Conservation (phyloP, 2,888 invertebrate species). For the Allophyes oxyacanthae region DNA sequence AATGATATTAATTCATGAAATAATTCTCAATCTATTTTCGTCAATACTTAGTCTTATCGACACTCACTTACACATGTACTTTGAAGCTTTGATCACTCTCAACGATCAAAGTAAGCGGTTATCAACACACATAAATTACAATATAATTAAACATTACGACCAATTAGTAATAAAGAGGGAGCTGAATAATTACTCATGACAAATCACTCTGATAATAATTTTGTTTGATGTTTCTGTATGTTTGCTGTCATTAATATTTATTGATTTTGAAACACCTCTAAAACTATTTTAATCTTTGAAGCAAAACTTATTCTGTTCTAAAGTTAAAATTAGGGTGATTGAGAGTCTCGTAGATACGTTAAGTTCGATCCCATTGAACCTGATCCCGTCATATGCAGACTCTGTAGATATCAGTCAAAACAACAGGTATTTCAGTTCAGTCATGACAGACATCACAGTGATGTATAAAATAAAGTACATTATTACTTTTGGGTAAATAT, state of each 20-base stretch:
- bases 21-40: conserved; percentile 23
- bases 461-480: no score
- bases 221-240: conserved; percentile 52
- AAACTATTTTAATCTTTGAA: conserved; percentile 6
- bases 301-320: neutral
- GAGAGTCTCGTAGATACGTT: no score
- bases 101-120: conserved; percentile 73
- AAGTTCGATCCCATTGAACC: no score
- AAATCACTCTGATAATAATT: conserved; percentile 52
- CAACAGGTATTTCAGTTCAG: no score
- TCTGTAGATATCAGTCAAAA: no score
- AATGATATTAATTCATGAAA: neutral
- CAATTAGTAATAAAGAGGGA: conserved; percentile 69
- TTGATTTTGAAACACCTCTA: conserved; percentile 23
- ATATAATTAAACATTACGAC: conserved; percentile 74
- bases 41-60: conserved; percentile 46
- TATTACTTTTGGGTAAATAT: no score
- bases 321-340: neutral
- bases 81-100: conserved; percentile 58
- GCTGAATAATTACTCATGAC: conserved; percentile 58
- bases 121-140: conserved; percentile 79
- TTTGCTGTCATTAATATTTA: conserved; percentile 34
- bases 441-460: no score
- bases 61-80: conserved; percentile 50
- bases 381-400: no score